Conservation (phyloP, 2,113 vertebrate species). For the Ictidomys tridecemlineatus region DNA sequence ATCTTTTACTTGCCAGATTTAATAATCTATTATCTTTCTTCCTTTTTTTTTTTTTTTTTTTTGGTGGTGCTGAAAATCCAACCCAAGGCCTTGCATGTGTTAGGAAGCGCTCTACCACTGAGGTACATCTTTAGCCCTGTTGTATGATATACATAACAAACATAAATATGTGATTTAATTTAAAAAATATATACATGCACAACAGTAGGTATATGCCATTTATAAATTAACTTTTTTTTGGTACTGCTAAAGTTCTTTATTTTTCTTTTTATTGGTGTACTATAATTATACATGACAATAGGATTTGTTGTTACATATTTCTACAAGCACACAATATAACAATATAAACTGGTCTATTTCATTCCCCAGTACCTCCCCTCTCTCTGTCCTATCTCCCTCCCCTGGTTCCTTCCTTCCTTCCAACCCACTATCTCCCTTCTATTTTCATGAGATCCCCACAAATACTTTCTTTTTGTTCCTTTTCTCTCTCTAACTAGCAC, state of each 20-base stretch:
- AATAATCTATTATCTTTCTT: not conserved
- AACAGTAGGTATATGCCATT: not conserved
- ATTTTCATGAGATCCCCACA: too few relatives aligned
- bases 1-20: not conserved
- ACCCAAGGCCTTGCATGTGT: not conserved
- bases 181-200: not conserved
- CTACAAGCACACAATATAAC: too few relatives aligned
- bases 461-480: too few relatives aligned
- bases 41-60: not conserved
- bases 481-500: too few relatives aligned
- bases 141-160: not conserved
- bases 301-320: too few relatives aligned
- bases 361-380: too few relatives aligned
- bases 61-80: not conserved
- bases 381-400: too few relatives aligned
- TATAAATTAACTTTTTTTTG: not conserved
- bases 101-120: not conserved
- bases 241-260: not conserved
- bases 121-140: not conserved
- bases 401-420: too few relatives aligned
- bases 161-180: not conserved
- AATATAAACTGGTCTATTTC: too few relatives aligned
- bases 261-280: too few relatives aligned
- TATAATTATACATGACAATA: too few relatives aligned
- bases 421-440: too few relatives aligned